These are phyloP conservation scores for Onchidella celtica DNA, from an alignment of 2,888 invertebrate species.

Conservation along the genomic window DNA sequence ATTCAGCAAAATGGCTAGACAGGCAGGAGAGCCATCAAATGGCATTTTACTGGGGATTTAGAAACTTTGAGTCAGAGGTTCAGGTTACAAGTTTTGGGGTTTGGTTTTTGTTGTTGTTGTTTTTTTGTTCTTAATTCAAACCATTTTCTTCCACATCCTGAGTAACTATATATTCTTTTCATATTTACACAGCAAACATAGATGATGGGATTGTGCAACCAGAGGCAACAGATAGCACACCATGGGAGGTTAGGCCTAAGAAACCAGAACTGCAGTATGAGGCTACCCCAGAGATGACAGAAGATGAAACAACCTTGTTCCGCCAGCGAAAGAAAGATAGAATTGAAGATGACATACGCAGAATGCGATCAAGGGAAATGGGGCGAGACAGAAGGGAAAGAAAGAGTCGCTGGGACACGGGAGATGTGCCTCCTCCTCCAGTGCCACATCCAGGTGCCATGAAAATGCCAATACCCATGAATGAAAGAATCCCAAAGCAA, in stretches of 20 bases:
- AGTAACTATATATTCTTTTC: not conserved
- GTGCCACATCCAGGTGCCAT: not conserved
- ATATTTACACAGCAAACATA: constrained; percentile 7
- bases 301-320: constrained; percentile 36
- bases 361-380: constrained; percentile 23
- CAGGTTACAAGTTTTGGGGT: too few species aligned
- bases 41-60: too few species aligned
- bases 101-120: too few species aligned
- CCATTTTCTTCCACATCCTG: too few species aligned
- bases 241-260: constrained; percentile 30
- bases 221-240: constrained; percentile 2
- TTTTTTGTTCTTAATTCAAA: too few species aligned
- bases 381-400: constrained; percentile 20
- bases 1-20: too few species aligned
- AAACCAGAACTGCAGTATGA: constrained; percentile 41
- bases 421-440: too few species aligned
- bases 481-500: constrained; percentile 23
- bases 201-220: constrained; percentile 13
- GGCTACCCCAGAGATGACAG: constrained; percentile 32
- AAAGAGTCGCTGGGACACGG: constrained; percentile 19
- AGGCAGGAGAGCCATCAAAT: too few species aligned
- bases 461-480: constrained; percentile 10
- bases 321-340: constrained; percentile 28
- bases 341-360: too few species aligned
- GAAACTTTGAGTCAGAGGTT: too few species aligned